Percentiles rank a stretch among this genome's conserved stretches.
phyloP scores from a whole-genome alignment of 2,797 vertebrate genomes.

The Malurus splendens region DNA sequence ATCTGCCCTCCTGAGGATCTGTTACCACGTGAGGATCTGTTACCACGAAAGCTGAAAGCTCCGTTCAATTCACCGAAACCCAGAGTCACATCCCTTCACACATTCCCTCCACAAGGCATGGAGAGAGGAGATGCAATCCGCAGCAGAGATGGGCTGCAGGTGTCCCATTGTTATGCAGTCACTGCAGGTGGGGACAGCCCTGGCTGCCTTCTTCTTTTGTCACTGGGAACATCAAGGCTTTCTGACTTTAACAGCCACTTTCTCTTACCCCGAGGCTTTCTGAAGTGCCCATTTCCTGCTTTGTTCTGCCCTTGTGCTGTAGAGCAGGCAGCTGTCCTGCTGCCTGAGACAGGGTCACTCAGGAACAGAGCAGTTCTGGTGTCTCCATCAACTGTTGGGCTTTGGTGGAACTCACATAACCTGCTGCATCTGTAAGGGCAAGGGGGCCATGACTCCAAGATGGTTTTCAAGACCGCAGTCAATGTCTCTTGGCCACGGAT shows the following conservation, averaged over 20 bases:
- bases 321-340: background rate
- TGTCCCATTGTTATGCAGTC: background rate
- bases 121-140: background rate
- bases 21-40: background rate
- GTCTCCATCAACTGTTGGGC: background rate
- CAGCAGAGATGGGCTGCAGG: background rate
- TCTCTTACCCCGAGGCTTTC: background rate
- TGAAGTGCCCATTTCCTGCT: background rate
- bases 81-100: background rate
- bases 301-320: background rate
- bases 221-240: background rate
- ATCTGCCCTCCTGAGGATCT: accelerated
- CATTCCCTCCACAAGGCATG: background rate
- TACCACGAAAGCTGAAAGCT: background rate
- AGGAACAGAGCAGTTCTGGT: background rate
- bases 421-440: background rate
- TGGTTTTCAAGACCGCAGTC: background rate
- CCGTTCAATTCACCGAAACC: accelerated
- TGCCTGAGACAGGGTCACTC: accelerated
- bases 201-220: accelerated
- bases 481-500: background rate
- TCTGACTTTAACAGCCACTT: background rate
- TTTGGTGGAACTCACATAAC: background rate
- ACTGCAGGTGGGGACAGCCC: background rate
- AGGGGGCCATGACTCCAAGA: background rate